Percentiles rank a stretch among this genome's conserved stretches.
These are phyloP conservation scores for Aphodius granarius DNA, from an alignment of 2,888 invertebrate genomes.

Conservation along the genomic window DNA sequence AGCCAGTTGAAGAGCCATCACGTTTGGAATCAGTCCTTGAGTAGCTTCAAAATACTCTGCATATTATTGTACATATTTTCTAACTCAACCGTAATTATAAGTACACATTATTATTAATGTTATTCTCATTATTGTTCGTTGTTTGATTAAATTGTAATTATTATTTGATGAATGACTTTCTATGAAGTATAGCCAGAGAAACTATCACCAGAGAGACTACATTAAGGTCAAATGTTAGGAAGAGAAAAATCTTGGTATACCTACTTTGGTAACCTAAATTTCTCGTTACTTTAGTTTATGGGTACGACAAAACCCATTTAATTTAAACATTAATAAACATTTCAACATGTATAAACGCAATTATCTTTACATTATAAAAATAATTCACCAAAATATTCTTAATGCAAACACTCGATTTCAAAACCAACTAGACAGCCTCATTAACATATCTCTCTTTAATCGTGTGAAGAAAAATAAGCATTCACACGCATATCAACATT, in stretches of 20 bases:
- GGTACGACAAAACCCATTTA: not conserved
- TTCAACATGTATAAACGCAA: too few species aligned
- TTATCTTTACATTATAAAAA: not conserved
- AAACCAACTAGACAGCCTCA: not conserved
- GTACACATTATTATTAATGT: not conserved
- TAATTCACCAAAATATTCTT: not conserved
- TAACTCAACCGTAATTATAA: not conserved
- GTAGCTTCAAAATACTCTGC: slow-evolving; percentile 30
- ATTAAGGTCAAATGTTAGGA: not conserved
- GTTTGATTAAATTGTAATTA: not conserved
- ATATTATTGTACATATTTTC: not conserved
- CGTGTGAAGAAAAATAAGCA: not conserved
- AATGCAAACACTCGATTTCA: not conserved
- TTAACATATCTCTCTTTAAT: not conserved
- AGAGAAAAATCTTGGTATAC: not conserved
- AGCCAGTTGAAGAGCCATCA: slow-evolving; percentile 49
- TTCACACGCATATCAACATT: not conserved
- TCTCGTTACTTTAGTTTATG: not conserved
- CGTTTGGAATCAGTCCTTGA: slow-evolving; percentile 51
- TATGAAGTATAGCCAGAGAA: not conserved
- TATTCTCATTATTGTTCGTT: not conserved
- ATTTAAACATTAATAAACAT: too few species aligned
- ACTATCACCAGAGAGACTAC: not conserved
- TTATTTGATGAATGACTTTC: not conserved
- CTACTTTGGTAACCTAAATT: not conserved